Conservation (phyloP, 2,797 vertebrate species). For the Rhinatrema bivittatum region DNA sequence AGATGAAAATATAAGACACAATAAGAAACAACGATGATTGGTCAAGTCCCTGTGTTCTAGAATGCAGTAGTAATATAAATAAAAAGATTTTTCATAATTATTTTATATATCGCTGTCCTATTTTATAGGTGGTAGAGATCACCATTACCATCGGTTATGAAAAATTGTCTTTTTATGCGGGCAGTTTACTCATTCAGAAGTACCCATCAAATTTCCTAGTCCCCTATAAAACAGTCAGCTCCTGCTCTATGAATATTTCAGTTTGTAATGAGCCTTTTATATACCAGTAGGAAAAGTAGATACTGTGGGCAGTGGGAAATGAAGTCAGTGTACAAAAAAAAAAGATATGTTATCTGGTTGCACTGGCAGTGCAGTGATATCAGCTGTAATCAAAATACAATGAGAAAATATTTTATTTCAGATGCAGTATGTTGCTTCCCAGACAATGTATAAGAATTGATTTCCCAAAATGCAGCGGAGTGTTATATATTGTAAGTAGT, state of each 20-base stretch:
- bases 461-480: no score
- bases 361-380: no score
- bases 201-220: constrained; percentile 20
- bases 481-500: no score
- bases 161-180: constrained; percentile 14
- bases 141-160: constrained; percentile 29
- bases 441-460: no score
- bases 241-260: constrained; percentile 21
- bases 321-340: no score
- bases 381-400: no score
- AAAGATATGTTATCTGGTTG: no score
- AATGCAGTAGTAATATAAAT: constrained; percentile 12
- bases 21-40: constrained; percentile 11
- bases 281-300: constrained; percentile 17
- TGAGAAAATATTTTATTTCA: no score
- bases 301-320: not conserved
- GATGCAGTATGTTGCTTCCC: no score
- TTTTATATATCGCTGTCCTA: constrained; percentile 13
- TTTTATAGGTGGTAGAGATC: constrained; percentile 28
- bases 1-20: no score
- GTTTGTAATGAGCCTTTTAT: constrained; percentile 16
- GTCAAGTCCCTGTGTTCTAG: constrained; percentile 1
- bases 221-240: constrained; percentile 15
- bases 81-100: constrained; percentile 12
- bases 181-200: constrained; percentile 20